These are phyloP conservation scores for Ascidia mentula DNA, from an alignment of 23 tunicate genomes.

Conservation along the genomic window DNA sequence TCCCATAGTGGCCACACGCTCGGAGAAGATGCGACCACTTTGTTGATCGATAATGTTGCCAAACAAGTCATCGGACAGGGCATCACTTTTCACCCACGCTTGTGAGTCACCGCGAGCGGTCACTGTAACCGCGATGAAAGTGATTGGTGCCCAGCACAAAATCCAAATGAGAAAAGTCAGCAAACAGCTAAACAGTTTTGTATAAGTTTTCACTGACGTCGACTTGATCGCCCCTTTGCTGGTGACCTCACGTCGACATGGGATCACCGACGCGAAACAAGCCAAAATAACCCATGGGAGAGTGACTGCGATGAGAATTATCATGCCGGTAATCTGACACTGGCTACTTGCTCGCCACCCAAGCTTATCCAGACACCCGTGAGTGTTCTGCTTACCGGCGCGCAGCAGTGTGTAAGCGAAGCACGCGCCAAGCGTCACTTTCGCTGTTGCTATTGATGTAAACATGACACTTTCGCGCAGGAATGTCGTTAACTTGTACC, in stretches of 20 bases:
- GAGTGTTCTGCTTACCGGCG: not conserved
- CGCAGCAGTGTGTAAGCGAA: conserved; percentile 32
- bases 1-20: not conserved
- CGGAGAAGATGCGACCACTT: conserved; percentile 4
- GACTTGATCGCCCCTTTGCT: not conserved
- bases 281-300: not conserved
- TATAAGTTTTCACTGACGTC: not conserved
- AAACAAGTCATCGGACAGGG: not conserved
- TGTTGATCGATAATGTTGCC: conserved; percentile 8
- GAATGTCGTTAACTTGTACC: not conserved
- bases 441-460: conserved; percentile 21
- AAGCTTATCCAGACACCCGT: not conserved
- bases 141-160: not conserved
- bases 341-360: not conserved
- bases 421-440: conserved; percentile 31
- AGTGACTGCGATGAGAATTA: not conserved
- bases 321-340: not conserved
- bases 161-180: not conserved
- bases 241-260: conserved; percentile 1
- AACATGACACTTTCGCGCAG: conserved; percentile 32
- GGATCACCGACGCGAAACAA: not conserved
- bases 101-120: conserved; percentile 9
- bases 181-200: not conserved
- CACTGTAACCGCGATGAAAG: conserved; percentile 12
- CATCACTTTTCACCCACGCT: conserved; percentile 16